Percentiles rank a stretch among this genome's conserved stretches.
phyloP scores from a whole-genome alignment of 2,888 invertebrate genomes.

The Slavum lentiscoides region DNA sequence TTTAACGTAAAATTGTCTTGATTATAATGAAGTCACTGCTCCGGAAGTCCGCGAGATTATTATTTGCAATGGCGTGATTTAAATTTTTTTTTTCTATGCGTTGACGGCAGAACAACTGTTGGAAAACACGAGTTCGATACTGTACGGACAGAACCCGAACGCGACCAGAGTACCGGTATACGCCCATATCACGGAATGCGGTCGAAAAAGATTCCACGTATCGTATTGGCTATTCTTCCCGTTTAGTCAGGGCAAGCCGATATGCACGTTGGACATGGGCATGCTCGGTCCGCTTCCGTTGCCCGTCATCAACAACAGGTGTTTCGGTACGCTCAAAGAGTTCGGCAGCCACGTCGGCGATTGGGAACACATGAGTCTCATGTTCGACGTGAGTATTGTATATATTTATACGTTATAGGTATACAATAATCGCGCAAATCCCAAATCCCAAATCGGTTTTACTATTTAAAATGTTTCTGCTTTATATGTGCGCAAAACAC shows the following conservation, averaged over 20 bases:
- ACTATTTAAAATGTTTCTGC: too few relatives aligned
- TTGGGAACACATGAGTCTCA: conserved; percentile 71
- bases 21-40: too few relatives aligned
- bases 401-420: not conserved
- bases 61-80: not conserved
- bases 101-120: conserved; percentile 60
- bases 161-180: conserved; percentile 66
- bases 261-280: conserved; percentile 62
- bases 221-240: conserved; percentile 75
- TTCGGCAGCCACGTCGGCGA: conserved; percentile 71
- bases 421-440: too few relatives aligned
- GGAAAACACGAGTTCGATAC: conserved; percentile 64
- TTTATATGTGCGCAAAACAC: too few relatives aligned
- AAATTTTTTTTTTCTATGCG: conserved; percentile 30
- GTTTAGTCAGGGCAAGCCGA: conserved; percentile 67
- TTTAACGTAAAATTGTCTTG: too few relatives aligned
- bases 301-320: conserved; percentile 65
- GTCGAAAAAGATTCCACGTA: conserved; percentile 63
- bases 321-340: conserved; percentile 65
- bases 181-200: conserved; percentile 65
- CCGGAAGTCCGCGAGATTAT: too few relatives aligned
- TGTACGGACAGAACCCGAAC: conserved; percentile 67
- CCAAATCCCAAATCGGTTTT: too few relatives aligned
- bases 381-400: conserved; percentile 61
- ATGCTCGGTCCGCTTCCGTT: conserved; percentile 67